Evolutionary conservation across 2,797 vertebrate species (phyloP), one percentile per base, ranked within the genome.

Genomic region (Ceryle rudis): DNA sequence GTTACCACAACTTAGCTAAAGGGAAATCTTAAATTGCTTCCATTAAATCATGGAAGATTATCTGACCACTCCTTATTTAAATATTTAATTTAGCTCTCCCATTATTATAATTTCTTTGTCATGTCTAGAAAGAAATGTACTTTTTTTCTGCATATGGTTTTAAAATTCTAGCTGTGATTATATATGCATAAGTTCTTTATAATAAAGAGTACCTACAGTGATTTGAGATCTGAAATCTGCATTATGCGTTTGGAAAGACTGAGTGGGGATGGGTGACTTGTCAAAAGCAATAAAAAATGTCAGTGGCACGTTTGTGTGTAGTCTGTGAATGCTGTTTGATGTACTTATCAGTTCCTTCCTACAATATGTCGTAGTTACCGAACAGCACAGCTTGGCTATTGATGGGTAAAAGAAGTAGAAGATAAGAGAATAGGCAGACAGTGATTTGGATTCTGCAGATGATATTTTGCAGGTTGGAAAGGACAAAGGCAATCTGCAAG

Each of bases 391-490:
- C 82, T 93, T 96, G 87, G 66, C 93, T 94, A 97, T 92, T 95
- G 93, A 95, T 84, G 94, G 54, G 77, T 88, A 92, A 85, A 95
- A 96, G 85, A 87, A 93, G 66, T 25, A 65, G 78, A 92, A 95
- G 95, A 93, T 97, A 95, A 95, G 89, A 96, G 91, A 96, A 95
- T 67, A 77, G 86, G 70, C 89, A 93, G 89, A 61, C 85, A 93
- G 80, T 94, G 90, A 96, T 96, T 96, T 96, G 95, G 94, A 97
- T 96, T 94, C 94, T 67, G 83, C 49, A 92, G 93, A 97, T 93
- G 95, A 96, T 93, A 94, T 95, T 96, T 93, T 90, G 90, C 87
- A 96, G 93, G 94, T 95, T 96, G 91, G 90, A 95, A 96, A 96
- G 95, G 93, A 97, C 95, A 97, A 97, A 96, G 93, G 84, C 83